Percentiles rank a stretch among this genome's conserved stretches.
phyloP scores from a whole-genome alignment of 2,888 invertebrate genomes.

The Leucophenga maculata region DNA sequence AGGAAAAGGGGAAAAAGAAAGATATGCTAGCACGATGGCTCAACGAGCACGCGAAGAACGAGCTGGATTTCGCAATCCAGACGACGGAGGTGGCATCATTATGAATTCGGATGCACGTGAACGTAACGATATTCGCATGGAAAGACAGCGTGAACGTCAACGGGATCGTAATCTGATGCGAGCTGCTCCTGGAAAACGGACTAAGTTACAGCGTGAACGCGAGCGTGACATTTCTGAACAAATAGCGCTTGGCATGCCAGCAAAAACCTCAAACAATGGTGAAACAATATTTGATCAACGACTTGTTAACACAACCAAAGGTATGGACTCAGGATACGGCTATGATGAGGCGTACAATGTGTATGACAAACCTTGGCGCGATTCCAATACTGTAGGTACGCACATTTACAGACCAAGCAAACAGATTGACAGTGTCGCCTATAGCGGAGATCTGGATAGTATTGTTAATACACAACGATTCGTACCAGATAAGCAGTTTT shows the following conservation, averaged over 20 bases:
- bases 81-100: conserved; percentile 70
- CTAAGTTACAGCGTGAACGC: conserved; percentile 88
- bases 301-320: conserved; percentile 92
- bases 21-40: conserved; percentile 93
- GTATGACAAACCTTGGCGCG: conserved; percentile 98
- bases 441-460: conserved; percentile 92
- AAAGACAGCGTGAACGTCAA: conserved; percentile 91
- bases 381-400: conserved; percentile 86
- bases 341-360: conserved; percentile 98
- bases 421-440: conserved; percentile 90
- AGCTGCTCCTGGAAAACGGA: conserved; percentile 94
- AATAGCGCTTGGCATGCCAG: conserved; percentile 96
- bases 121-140: conserved; percentile 88
- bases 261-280: conserved; percentile 80
- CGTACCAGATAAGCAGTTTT: conserved; percentile 97
- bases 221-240: conserved; percentile 99
- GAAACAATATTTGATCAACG: conserved; percentile 96
- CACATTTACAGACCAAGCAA: conserved; percentile 92
- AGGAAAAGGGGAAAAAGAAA: conserved; percentile 98
- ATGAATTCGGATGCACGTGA: conserved; percentile 79
- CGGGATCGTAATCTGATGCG: conserved; percentile 93
- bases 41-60: conserved; percentile 96
- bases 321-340: conserved; percentile 92
- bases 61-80: conserved; percentile 78
- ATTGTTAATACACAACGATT: conserved; percentile 93